These are phyloP conservation scores for Prionace glauca DNA, from an alignment of 2,797 vertebrate species.

Conservation along the genomic window DNA sequence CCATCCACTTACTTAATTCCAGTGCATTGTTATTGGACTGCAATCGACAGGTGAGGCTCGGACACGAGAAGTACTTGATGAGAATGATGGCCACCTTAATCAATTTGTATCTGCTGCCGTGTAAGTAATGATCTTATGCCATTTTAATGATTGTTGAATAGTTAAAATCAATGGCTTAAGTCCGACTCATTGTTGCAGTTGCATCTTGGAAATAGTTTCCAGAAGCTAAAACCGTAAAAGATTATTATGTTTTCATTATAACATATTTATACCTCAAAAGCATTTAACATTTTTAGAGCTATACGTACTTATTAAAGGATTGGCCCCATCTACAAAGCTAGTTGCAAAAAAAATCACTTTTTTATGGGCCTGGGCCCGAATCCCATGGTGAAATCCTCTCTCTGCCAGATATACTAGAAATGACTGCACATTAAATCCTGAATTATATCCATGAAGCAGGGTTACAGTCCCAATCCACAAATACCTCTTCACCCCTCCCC, in stretches of 20 bases:
- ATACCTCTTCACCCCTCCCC: neutral
- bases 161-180: neutral
- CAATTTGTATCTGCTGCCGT: constrained; percentile 94
- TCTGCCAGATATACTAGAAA: neutral
- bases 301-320: neutral
- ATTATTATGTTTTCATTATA: neutral
- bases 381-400: neutral
- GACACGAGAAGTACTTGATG: constrained; percentile 89
- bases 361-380: too few species aligned
- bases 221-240: neutral
- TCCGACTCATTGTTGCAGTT: neutral
- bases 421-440: neutral
- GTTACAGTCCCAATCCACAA: neutral
- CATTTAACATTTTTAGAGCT: neutral
- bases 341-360: neutral
- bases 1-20: neutral
- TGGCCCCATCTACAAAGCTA: neutral
- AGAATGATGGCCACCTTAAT: constrained; percentile 87
- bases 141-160: neutral
- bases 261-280: neutral
- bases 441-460: neutral
- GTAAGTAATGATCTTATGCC: constrained; percentile 61
- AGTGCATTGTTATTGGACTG: constrained; percentile 92
- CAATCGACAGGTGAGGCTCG: constrained; percentile 97
- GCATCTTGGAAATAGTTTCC: neutral